Evolutionary conservation across 2,888 invertebrate genomes (phyloP), one percentile per base, ranked within the genome.

Genomic region (Diplolepis rosae): DNA sequence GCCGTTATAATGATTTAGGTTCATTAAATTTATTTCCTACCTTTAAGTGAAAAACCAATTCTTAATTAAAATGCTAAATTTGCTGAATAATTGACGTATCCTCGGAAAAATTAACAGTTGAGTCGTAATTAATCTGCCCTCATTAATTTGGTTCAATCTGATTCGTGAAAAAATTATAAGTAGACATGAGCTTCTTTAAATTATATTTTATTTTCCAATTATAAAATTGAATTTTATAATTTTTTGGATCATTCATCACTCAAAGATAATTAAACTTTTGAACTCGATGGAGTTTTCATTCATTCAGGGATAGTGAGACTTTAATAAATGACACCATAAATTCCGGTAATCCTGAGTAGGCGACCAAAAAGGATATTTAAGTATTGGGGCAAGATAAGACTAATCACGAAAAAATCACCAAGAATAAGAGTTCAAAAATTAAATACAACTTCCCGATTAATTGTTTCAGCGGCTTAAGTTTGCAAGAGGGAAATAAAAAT

Each of bases 311-410:
- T 24, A 18, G 24, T 35, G 32, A 3, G 24, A 4, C 24, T 61
- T 54, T 61, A 35, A 39, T 24, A n/a, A 61, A 35, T 13, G 39
- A 39, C 56, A 35, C 22, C n/a, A 39, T 61, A 61, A 61, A 61
- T 61, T 35, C n/a, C 56, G 7, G 24, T 61, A 61, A 61, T 61
- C 56, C 56, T 22, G 13, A 61, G 39, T 39, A 24, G 39, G 39
- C 39, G 35, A 35, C 35, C 1, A 35, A 61, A 24, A 5, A 22
- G 39, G 24, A 61, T 35, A n/a, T 35, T 22, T 39, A 22, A 56
- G 35, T 35, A 39, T 56, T 24, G 39, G 35, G 35, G 24, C n/a
- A 24, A 5, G 39, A 39, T 24, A 39, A 39, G 39, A 6, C 5
- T 61, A n/a, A 39, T 61, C 24, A n/a, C n/a, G 18, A 39, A 56